Evolutionary conservation across 2,113 vertebrate species (phyloP).

Genomic region (Tachysurus vachellii): DNA sequence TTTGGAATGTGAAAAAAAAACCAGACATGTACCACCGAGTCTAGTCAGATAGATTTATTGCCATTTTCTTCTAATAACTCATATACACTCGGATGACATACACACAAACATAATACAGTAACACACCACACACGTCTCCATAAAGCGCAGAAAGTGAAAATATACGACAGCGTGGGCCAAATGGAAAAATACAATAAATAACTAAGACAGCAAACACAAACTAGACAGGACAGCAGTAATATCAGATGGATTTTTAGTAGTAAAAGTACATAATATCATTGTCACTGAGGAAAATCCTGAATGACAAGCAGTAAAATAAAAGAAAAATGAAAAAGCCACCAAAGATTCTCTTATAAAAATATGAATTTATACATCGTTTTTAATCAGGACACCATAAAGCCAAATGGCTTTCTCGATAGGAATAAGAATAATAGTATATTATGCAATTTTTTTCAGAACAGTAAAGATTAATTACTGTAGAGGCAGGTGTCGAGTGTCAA

Average conservation of each 20-base stretch:
- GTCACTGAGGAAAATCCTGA: background rate
- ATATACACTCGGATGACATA: background rate
- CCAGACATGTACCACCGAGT: background rate
- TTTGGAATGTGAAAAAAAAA: background rate
- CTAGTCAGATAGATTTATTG: background rate
- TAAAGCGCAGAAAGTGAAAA: background rate
- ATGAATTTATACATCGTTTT: background rate
- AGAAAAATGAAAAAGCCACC: background rate
- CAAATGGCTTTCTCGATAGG: background rate
- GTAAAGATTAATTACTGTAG: conserved; percentile 6
- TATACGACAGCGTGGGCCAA: background rate
- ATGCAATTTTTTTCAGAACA: background rate
- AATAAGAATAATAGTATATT: background rate
- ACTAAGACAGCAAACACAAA: background rate
- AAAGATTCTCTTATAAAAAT: background rate
- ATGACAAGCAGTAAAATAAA: background rate
- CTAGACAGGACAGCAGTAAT: background rate
- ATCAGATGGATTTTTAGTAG: background rate
- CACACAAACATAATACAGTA: background rate
- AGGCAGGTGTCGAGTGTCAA: conserved; percentile 2
- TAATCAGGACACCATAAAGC: background rate
- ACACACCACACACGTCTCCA: background rate
- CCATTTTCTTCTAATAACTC: background rate
- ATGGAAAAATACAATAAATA: background rate
- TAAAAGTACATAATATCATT: background rate